Percentiles rank a stretch among this genome's conserved stretches.
Conservation (phyloP, 2,888 invertebrate species). For the Maniola hyperantus region DNA sequence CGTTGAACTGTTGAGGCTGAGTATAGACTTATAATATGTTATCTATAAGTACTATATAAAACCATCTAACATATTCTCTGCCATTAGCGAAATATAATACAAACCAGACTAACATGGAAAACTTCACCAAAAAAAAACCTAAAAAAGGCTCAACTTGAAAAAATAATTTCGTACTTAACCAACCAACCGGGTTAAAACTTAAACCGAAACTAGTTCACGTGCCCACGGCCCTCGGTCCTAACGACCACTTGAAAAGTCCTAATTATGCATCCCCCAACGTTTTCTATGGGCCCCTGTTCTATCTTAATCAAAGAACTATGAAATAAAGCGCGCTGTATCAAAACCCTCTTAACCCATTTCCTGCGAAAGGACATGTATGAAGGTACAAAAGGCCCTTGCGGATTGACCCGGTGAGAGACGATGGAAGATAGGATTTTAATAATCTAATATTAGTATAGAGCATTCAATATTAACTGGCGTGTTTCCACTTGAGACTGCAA, state of each 20-base stretch:
- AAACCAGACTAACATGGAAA: background rate
- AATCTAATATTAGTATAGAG: background rate
- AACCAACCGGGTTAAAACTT: slow-evolving; percentile 10
- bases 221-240: background rate
- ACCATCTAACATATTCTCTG: too few relatives aligned
- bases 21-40: too few relatives aligned
- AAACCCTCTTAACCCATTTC: slow-evolving; percentile 44
- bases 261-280: slow-evolving; percentile 20
- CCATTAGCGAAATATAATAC: too few relatives aligned
- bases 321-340: slow-evolving; percentile 35
- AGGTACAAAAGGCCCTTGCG: slow-evolving; percentile 7
- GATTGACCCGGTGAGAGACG: slow-evolving; percentile 10
- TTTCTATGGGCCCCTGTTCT: slow-evolving; percentile 19
- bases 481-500: too few relatives aligned
- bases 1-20: too few relatives aligned
- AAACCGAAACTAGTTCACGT: slow-evolving; percentile 15
- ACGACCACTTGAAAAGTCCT: slow-evolving; percentile 17
- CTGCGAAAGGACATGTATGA: slow-evolving; percentile 29
- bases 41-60: too few relatives aligned
- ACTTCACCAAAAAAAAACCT: background rate
- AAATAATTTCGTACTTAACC: slow-evolving; percentile 5
- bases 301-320: slow-evolving; percentile 32
- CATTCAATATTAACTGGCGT: too few relatives aligned
- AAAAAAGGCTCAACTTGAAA: background rate
- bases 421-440: slow-evolving; percentile 1